These are phyloP conservation scores for Hippolais icterina DNA, from an alignment of 2,113 vertebrate species.

Conservation along the genomic window DNA sequence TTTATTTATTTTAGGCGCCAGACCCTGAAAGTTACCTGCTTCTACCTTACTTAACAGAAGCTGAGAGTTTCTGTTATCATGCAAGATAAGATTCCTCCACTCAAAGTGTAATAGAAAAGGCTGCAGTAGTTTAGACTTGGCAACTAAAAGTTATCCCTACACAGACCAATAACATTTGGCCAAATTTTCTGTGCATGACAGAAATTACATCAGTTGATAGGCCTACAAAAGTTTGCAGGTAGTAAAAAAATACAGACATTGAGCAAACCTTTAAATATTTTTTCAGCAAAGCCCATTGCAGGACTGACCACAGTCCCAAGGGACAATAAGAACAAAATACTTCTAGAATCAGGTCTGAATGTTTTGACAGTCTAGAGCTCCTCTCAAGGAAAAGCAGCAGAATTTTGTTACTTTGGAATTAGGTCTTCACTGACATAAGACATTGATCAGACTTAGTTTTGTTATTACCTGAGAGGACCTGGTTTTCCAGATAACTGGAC, in stretches of 20 bases:
- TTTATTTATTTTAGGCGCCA: not conserved
- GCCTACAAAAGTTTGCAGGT: not conserved
- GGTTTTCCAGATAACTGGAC: not conserved
- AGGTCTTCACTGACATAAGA: not conserved
- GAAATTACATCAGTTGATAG: not conserved
- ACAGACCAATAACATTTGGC: not conserved
- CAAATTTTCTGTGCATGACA: not conserved
- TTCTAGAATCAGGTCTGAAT: not conserved
- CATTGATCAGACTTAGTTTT: not conserved
- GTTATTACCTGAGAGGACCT: not conserved
- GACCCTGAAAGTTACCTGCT: not conserved
- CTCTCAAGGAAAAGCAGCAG: not conserved
- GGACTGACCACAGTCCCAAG: fast-evolving
- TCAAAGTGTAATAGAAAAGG: not conserved
- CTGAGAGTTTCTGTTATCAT: not conserved
- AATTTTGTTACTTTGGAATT: not conserved
- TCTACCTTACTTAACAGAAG: not conserved
- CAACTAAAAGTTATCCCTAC: not conserved
- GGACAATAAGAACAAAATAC: not conserved
- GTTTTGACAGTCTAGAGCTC: not conserved
- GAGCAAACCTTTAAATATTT: not conserved
- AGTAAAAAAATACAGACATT: not conserved
- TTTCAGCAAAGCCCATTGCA: not conserved
- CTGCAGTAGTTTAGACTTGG: not conserved
- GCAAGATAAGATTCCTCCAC: not conserved